Evolutionary conservation across 2,888 invertebrate genomes (phyloP).

Genomic region (Meiosimyza decipiens): DNA sequence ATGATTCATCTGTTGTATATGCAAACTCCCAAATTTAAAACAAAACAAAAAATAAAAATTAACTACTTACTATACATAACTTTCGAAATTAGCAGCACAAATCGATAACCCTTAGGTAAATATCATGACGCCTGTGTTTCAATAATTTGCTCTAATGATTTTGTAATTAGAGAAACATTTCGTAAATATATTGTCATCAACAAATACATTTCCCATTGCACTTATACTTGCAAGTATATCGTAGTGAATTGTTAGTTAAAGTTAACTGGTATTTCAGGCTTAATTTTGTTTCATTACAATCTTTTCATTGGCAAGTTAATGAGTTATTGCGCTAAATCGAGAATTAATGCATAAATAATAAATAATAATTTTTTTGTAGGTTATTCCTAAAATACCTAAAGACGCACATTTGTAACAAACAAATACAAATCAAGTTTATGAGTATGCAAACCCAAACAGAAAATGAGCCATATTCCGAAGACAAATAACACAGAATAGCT

Average conservation of each 20-base stretch:
- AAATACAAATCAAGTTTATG: too few species aligned
- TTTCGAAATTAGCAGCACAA: not conserved
- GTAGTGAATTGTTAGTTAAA: not conserved
- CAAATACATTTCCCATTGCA: not conserved
- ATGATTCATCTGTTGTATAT: too few species aligned
- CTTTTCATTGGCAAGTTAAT: not conserved
- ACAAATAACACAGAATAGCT: too few species aligned
- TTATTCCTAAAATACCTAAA: too few species aligned
- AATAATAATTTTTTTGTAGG: not conserved
- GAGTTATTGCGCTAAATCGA: slow-evolving; percentile 1
- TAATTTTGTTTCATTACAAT: not conserved
- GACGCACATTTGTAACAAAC: too few species aligned
- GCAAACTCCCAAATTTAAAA: too few species aligned
- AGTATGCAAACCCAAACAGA: too few species aligned
- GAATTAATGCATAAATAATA: slow-evolving; percentile 12
- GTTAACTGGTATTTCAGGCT: too few species aligned
- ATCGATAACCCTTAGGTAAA: slow-evolving; percentile 2
- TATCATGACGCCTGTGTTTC: not conserved
- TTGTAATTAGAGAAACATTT: not conserved
- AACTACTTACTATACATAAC: too few species aligned
- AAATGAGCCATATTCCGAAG: too few species aligned
- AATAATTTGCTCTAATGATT: not conserved
- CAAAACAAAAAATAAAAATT: too few species aligned
- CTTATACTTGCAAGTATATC: not conserved
- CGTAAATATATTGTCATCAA: slow-evolving; percentile 8